phyloP scores from a whole-genome alignment of 2,888 invertebrate genomes.

The Eupithecia vulgata region DNA sequence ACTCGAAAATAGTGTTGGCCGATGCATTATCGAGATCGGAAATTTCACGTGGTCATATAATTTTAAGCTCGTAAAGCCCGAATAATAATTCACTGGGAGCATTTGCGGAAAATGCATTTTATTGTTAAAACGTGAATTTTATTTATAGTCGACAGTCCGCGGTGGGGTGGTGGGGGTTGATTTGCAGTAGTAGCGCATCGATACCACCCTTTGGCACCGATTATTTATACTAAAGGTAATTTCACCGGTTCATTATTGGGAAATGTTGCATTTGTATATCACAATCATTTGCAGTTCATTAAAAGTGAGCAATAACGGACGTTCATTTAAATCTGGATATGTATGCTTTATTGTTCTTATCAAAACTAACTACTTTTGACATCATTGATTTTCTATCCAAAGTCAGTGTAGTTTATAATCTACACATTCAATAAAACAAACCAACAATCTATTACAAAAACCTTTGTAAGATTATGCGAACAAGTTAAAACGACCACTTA shows the following conservation, averaged over 20 bases:
- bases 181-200: conserved; percentile 81
- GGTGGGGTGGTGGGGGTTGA: conserved; percentile 70
- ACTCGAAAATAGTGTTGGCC: conserved; percentile 72
- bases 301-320: conserved; percentile 61
- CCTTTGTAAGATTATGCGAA: conserved; percentile 52
- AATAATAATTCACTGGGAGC: conserved; percentile 81
- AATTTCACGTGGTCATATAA: conserved; percentile 83
- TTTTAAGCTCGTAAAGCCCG: conserved; percentile 84
- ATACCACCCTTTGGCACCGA: conserved; percentile 81
- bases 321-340: conserved; percentile 38
- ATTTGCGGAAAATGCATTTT: conserved; percentile 85
- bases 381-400: background rate
- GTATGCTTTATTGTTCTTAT: conserved; percentile 29
- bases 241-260: conserved; percentile 81
- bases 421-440: conserved; percentile 20
- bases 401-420: background rate
- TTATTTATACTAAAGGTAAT: conserved; percentile 84
- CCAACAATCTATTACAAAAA: conserved; percentile 46
- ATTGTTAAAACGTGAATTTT: conserved; percentile 85
- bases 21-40: conserved; percentile 81
- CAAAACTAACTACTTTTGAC: conserved; percentile 18
- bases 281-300: conserved; percentile 80
- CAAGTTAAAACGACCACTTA: conserved; percentile 68
- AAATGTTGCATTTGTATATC: conserved; percentile 80
- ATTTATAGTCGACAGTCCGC: conserved; percentile 81